Conservation (phyloP, 2,113 vertebrate genomes). For the Cyanoliseus patagonus region DNA sequence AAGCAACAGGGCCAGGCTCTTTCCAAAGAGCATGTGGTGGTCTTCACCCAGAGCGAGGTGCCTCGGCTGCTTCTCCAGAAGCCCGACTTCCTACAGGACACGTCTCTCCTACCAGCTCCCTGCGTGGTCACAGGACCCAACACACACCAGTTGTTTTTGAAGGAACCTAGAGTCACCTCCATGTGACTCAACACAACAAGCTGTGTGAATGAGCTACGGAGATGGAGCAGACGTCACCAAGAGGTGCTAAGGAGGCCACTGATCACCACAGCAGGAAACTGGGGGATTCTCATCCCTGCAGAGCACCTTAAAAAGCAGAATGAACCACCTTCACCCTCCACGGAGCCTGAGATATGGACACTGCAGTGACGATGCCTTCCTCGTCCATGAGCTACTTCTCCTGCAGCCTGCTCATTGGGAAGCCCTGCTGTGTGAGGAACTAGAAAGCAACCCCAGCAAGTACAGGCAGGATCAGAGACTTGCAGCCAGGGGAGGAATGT, state of each 20-base stretch:
- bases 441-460: background rate
- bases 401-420: background rate
- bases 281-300: background rate
- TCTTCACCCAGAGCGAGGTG: background rate
- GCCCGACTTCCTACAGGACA: background rate
- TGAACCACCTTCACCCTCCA: background rate
- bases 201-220: background rate
- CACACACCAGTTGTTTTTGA: background rate
- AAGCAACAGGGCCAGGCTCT: background rate
- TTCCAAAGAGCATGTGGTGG: background rate
- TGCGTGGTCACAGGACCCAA: background rate
- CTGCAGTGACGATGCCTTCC: fast-evolving
- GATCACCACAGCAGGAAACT: background rate
- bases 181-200: background rate
- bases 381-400: background rate
- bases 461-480: background rate
- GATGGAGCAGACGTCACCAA: background rate
- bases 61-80: background rate
- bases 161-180: background rate
- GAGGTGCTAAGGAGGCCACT: background rate
- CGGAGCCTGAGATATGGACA: fast-evolving
- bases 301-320: background rate
- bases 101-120: background rate
- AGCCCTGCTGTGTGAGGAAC: background rate
- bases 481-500: background rate